These are phyloP conservation scores for Melitaea athalia DNA, from an alignment of 2,888 invertebrate genomes.

Conservation along the genomic window DNA sequence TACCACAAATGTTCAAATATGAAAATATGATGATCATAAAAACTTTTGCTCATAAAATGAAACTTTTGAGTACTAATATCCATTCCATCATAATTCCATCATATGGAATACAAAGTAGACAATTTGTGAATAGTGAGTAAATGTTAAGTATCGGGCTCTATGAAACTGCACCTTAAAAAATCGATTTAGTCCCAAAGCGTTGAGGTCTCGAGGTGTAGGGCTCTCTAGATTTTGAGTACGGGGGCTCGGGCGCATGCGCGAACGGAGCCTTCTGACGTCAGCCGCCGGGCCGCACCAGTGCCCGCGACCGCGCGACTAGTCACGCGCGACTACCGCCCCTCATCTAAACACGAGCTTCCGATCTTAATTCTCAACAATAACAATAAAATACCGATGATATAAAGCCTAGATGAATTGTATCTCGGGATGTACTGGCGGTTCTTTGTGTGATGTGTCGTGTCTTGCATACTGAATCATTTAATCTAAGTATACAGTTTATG, in stretches of 20 bases:
- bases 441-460: conserved; percentile 17
- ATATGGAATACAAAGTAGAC: not conserved
- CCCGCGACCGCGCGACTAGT: conserved; percentile 75
- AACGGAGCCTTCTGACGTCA: conserved; percentile 65
- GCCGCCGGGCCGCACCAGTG: conserved; percentile 76
- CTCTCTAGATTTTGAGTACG: conserved; percentile 74
- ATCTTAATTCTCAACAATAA: conserved; percentile 66
- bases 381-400: conserved; percentile 41
- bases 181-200: conserved; percentile 79
- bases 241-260: conserved; percentile 70
- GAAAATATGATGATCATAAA: no score
- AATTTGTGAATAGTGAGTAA: not conserved
- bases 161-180: conserved; percentile 72
- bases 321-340: conserved; percentile 73
- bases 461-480: not conserved
- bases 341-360: conserved; percentile 70
- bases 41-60: no score
- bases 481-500: conserved; percentile 25
- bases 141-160: conserved; percentile 27
- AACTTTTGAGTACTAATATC: no score
- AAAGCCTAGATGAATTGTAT: conserved; percentile 14
- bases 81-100: not conserved
- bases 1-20: no score
- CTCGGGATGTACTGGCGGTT: conserved; percentile 4
- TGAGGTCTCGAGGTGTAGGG: conserved; percentile 80